phyloP scores from a whole-genome alignment of 2,888 invertebrate genomes.

The Heliconius sara region DNA sequence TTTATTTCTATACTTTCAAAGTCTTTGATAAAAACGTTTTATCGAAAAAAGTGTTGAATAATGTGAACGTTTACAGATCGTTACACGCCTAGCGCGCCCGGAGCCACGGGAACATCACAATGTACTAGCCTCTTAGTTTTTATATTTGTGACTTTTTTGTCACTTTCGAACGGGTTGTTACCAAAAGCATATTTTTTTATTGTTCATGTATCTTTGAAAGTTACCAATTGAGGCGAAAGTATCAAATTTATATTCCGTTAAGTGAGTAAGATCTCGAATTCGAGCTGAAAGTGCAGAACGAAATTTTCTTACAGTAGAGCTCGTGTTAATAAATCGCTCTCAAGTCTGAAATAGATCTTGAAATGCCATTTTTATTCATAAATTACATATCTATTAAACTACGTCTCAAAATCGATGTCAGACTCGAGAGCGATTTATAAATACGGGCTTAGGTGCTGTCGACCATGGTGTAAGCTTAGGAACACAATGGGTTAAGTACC shows the following conservation, averaged over 20 bases:
- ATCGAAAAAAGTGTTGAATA: constrained; percentile 33
- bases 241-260: not conserved
- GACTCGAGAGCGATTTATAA: too few species aligned
- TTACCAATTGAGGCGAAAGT: not conserved
- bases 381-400: too few species aligned
- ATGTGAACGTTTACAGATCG: constrained; percentile 41
- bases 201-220: not conserved
- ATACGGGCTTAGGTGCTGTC: too few species aligned
- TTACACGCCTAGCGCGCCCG: constrained; percentile 30
- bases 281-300: too few species aligned
- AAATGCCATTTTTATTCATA: too few species aligned
- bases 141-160: not conserved
- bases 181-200: not conserved
- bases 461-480: too few species aligned
- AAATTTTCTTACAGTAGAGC: too few species aligned
- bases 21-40: constrained; percentile 28
- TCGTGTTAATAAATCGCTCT: too few species aligned
- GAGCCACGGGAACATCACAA: constrained; percentile 20
- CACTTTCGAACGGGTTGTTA: not conserved
- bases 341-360: too few species aligned
- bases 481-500: too few species aligned
- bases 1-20: constrained; percentile 1
- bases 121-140: constrained; percentile 6
- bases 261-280: too few species aligned
- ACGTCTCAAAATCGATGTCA: too few species aligned